Percentiles rank a stretch among this genome's conserved stretches.
phyloP scores from a whole-genome alignment of 2,888 invertebrate species.

The Mamestra brassicae region DNA sequence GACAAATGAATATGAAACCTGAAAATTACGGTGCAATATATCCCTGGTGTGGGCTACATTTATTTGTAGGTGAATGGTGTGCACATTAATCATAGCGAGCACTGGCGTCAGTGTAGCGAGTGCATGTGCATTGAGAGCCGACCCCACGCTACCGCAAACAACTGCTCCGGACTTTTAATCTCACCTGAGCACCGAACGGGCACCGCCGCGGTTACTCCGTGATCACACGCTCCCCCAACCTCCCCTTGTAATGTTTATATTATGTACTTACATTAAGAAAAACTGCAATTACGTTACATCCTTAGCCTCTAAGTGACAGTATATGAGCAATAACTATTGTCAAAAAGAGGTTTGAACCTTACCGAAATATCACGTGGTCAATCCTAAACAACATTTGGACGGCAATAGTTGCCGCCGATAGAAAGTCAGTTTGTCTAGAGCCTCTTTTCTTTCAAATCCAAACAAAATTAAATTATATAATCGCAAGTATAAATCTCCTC shows the following conservation, averaged over 20 bases:
- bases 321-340: no score
- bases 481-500: conserved; percentile 41
- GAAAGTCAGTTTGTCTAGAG: no score
- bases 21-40: conserved; percentile 81
- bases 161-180: conserved; percentile 87
- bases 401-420: no score
- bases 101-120: conserved; percentile 73
- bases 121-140: conserved; percentile 80
- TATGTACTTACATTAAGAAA: conserved; percentile 47
- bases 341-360: no score
- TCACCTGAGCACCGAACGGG: conserved; percentile 78
- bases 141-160: conserved; percentile 79
- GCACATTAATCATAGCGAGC: conserved; percentile 83
- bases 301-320: no score
- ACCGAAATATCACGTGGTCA: no score
- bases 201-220: conserved; percentile 73
- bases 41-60: conserved; percentile 73
- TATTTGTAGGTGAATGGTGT: conserved; percentile 80
- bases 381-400: no score
- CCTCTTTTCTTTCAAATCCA: conserved; percentile 9
- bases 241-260: conserved; percentile 53
- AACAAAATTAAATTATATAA: conserved; percentile 36
- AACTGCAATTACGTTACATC: conserved; percentile 21
- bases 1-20: conserved; percentile 82
- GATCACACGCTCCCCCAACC: conserved; percentile 69